Percentiles rank a stretch among this genome's conserved stretches.
Conservation (phyloP, 2,797 vertebrate genomes). For the Helicolenus hilgendorfi region DNA sequence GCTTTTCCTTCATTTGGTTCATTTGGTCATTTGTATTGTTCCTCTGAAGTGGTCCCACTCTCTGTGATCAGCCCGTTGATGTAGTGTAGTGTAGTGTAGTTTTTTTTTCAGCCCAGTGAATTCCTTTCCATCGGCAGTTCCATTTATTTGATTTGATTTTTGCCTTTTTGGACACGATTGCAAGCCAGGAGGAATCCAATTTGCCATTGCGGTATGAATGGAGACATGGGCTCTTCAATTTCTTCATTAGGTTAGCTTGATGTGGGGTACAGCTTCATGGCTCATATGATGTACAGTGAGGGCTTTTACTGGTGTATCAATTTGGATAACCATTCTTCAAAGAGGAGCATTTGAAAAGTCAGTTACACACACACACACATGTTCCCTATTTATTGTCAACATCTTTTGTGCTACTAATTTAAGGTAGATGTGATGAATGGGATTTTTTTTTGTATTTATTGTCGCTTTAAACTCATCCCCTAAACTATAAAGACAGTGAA, state of each 20-base stretch:
- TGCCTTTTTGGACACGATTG: constrained; percentile 49
- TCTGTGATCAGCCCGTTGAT: constrained; percentile 1
- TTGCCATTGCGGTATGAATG: constrained; percentile 46
- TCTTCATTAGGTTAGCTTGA: constrained; percentile 61
- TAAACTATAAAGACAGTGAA: neutral
- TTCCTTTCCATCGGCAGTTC: constrained; percentile 31
- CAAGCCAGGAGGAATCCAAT: constrained; percentile 51
- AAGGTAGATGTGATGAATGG: neutral
- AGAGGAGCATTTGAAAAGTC: neutral
- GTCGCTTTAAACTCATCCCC: neutral
- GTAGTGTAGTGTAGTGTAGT: neutral
- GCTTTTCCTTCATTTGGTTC: constrained; percentile 23
- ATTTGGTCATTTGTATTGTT: constrained; percentile 22
- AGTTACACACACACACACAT: neutral
- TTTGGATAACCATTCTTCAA: constrained; percentile 20
- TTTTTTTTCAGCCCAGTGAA: constrained; percentile 5
- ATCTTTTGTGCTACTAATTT: neutral
- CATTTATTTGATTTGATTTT: constrained; percentile 62
- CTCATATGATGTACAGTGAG: constrained; percentile 25
- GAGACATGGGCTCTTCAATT: constrained; percentile 28
- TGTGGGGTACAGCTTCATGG: constrained; percentile 10
- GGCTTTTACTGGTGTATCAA: constrained; percentile 39
- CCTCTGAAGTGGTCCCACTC: constrained; percentile 8
- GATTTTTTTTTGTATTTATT: neutral
- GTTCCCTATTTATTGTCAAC: neutral